Conservation (phyloP, 2,888 invertebrate genomes). For the Sphaerophoria taeniata region DNA sequence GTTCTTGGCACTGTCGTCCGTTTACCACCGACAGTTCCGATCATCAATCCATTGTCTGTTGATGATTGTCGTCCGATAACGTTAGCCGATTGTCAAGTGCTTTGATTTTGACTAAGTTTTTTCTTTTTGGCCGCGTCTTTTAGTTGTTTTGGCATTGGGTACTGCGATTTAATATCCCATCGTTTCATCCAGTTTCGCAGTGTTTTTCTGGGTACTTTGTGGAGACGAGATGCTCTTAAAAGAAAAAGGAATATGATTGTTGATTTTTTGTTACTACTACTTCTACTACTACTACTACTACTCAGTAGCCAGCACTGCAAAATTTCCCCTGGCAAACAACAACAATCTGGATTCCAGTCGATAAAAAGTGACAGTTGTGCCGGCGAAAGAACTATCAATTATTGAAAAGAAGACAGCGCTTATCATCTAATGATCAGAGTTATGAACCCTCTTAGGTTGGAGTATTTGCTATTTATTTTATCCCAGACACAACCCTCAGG, state of each 20-base stretch:
- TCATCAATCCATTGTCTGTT: background rate
- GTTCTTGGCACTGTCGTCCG: conserved; percentile 47
- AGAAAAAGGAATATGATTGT: background rate
- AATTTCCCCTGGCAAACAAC: too few relatives aligned
- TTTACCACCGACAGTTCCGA: conserved; percentile 19
- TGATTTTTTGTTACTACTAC: too few relatives aligned
- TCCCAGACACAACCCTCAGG: too few relatives aligned
- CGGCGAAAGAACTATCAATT: too few relatives aligned
- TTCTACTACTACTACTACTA: too few relatives aligned
- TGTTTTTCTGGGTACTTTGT: conserved; percentile 85
- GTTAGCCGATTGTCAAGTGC: conserved; percentile 26
- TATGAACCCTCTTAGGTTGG: too few relatives aligned
- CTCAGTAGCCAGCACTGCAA: too few relatives aligned
- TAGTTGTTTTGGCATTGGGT: conserved; percentile 85
- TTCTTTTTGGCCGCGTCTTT: conserved; percentile 85
- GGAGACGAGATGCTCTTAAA: conserved; percentile 85
- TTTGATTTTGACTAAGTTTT: conserved; percentile 45
- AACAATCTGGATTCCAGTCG: too few relatives aligned
- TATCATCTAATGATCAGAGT: too few relatives aligned
- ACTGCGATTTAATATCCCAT: conserved; percentile 85
- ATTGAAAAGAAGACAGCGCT: too few relatives aligned
- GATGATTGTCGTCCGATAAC: background rate
- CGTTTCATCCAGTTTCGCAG: conserved; percentile 87
- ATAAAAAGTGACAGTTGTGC: too few relatives aligned
- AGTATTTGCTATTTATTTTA: too few relatives aligned